Base-by-base conservation (phyloP, 2,888 invertebrate species). In the Dusona sp. region DNA sequence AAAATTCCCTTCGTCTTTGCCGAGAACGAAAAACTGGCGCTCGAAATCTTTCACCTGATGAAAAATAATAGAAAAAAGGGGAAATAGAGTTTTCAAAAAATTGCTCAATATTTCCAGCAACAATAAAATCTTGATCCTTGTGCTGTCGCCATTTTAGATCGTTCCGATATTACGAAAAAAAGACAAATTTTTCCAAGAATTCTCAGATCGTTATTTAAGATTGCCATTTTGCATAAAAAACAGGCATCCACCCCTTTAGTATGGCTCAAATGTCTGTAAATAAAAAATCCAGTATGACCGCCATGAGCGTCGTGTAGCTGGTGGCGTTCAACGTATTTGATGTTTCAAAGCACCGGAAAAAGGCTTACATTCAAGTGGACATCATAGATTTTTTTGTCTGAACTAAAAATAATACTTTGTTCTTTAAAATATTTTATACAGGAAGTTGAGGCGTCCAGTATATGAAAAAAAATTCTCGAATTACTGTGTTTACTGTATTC, bases 1-100 rank as follows among this genome's bases (percentile, higher is more conserved):
- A 68, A 45, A 90, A 89, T 90, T 54, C 33, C 67, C 38, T 29
- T 22, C 19, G 36, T 7, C 54, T 54, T 11, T 19, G 1, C 51
- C 72, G 3, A 4, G 25, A 3, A 57, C 29, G 61, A 61, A 61
- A 61, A 16, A 61, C 57, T 29, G 29, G 25, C 61, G 13, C 29
- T 61, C 16, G 6, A 13, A 3, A 61, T 61, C 57, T 29, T 54
- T 61, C 25, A 9, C 7, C 61, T 16, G 61, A 61, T 61, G 61
- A 61, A 61, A 29, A 29, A 29, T 16, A 61, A 61, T 0, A 6
- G 16, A 61, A 29, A 61, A 29, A 29, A 16, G 7, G 16, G 9
- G 29, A 29, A 16, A 29, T 29, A 4, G 29, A 29, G 61, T 29
- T 7, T 16, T 6, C 4, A 11, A 16, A 29, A 61, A 16, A 29